Percentiles rank a stretch among this genome's conserved stretches.
These are phyloP conservation scores for Xanthorhoe designata DNA, from an alignment of 2,888 invertebrate genomes.

Conservation along the genomic window DNA sequence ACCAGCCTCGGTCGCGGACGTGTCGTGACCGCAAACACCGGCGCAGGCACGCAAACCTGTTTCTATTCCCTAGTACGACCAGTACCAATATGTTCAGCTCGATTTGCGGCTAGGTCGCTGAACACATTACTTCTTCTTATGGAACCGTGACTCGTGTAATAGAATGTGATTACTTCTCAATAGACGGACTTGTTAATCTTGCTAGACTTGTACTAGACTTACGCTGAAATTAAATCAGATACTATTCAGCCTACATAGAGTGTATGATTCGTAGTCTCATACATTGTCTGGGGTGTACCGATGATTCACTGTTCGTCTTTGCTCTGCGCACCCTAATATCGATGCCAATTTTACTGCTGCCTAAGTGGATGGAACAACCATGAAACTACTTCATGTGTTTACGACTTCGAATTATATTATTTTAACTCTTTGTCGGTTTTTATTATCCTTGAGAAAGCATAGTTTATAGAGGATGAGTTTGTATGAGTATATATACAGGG, in stretches of 20 bases:
- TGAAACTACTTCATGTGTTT: conserved; percentile 65
- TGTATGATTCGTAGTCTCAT: conserved; percentile 13
- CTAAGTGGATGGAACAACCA: conserved; percentile 64
- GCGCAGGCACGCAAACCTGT: conserved; percentile 70
- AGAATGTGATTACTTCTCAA: conserved; percentile 28
- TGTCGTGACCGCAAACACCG: conserved; percentile 74
- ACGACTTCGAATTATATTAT: conserved; percentile 55
- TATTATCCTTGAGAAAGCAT: conserved; percentile 45
- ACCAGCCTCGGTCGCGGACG: conserved; percentile 55
- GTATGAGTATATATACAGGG: conserved; percentile 14
- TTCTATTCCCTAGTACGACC: conserved; percentile 51
- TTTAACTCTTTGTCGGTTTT: conserved; percentile 54
- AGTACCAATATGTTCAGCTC: conserved; percentile 37
- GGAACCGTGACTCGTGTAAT: conserved; percentile 24
- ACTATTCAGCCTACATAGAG: background rate
- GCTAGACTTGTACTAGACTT: conserved; percentile 7
- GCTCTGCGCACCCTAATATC: conserved; percentile 53
- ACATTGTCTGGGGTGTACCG: conserved; percentile 42
- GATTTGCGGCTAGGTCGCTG: conserved; percentile 44
- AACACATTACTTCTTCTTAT: conserved; percentile 41
- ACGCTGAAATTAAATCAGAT: background rate
- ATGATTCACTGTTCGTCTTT: conserved; percentile 59
- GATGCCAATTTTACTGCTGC: conserved; percentile 69
- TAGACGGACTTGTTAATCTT: conserved; percentile 16
- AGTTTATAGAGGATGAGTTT: conserved; percentile 42